Percentiles rank a stretch among this genome's conserved stretches.
These are phyloP conservation scores for Chaetodon auriga DNA, from an alignment of 2,113 vertebrate genomes.

Conservation along the genomic window DNA sequence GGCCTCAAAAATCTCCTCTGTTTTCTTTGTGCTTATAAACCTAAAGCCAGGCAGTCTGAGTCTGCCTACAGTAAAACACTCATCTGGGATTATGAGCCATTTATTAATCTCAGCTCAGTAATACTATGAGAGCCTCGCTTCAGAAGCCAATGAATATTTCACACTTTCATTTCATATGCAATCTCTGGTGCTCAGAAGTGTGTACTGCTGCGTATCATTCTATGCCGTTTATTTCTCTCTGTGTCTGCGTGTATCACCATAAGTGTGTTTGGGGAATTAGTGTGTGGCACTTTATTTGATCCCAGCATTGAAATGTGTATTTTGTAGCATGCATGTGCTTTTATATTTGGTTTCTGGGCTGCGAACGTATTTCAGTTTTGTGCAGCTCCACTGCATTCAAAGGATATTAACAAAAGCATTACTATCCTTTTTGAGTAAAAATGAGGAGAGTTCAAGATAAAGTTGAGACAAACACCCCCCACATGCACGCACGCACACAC, in stretches of 20 bases:
- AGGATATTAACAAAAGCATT: slow-evolving; percentile 4
- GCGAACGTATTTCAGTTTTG: slow-evolving; percentile 3
- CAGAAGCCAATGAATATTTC: slow-evolving; percentile 81
- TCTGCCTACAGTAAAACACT: slow-evolving; percentile 72
- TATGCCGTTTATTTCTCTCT: slow-evolving; percentile 40
- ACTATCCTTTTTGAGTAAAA: background rate
- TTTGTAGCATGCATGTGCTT: slow-evolving; percentile 9
- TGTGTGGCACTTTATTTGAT: slow-evolving; percentile 43
- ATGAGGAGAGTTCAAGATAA: background rate
- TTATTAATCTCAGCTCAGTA: slow-evolving; percentile 77
- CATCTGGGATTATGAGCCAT: slow-evolving; percentile 79
- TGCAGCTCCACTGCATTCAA: background rate
- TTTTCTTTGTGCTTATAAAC: slow-evolving; percentile 62
- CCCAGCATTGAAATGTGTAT: slow-evolving; percentile 32
- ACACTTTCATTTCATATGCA: slow-evolving; percentile 78
- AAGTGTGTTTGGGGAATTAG: slow-evolving; percentile 47
- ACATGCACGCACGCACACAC: background rate
- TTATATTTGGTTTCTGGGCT: slow-evolving; percentile 18
- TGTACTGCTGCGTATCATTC: slow-evolving; percentile 55
- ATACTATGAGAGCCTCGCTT: slow-evolving; percentile 68
- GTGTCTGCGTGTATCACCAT: background rate
- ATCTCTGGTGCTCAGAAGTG: slow-evolving; percentile 69
- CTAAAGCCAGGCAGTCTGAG: slow-evolving; percentile 53
- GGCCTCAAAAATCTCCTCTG: slow-evolving; percentile 36
- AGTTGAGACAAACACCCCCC: background rate